Base-by-base conservation (phyloP, 2,113 vertebrate genomes). In the Pseudorhombus dupliciocellatus region DNA sequence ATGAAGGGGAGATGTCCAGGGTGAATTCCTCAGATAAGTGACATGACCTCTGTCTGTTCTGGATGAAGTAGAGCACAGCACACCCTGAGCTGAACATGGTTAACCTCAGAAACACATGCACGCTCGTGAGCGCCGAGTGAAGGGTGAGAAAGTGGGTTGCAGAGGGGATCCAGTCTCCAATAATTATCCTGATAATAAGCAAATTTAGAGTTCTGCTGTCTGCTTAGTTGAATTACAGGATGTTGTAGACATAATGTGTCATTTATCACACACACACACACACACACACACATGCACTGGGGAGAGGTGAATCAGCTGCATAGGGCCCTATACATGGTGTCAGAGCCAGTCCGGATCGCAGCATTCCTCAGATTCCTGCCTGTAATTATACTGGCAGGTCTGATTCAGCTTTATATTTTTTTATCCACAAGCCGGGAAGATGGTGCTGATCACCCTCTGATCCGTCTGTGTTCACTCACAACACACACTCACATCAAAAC, bases 1-100 rank as follows among this genome's bases (percentile, higher is more conserved):
- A 91, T 90, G 85, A 87, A 88, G 73, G 66, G 55, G 58, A 84
- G 85, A 83, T 82, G 78, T 85, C 76, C 73, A 67, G 80, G 85
- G 73, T 83, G 78, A 90, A 92, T 93, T 91, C 85, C 90, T 88
- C 90, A 91, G 87, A 90, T 90, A 90, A 83, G 88, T 92, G 89
- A 80, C 85, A 87, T 73, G 73, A 79, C 75, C 80, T 63, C 83
- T 81, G 30, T 66, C 70, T 77, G 78, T 56, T 65, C 31, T 66
- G 75, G 62, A 77, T 70, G 75, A 66, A 48, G 26, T 21, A 65
- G 61, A 82, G 73, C 51, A 16, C 57, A 62, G 55, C 57, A 73
- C 65, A 78, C 31, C 53, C 30, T 28, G n/a, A 66, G 20, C 80
- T 79, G 77, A 62, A 81, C 57, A 83, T 82, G 83, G 77, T 81